A percentile compares a stretch with the other conserved stretches of the same genome.
These are phyloP conservation scores for Bemisia tabaci DNA, from an alignment of 1,140 invertebrate genomes.

Conservation along the genomic window DNA sequence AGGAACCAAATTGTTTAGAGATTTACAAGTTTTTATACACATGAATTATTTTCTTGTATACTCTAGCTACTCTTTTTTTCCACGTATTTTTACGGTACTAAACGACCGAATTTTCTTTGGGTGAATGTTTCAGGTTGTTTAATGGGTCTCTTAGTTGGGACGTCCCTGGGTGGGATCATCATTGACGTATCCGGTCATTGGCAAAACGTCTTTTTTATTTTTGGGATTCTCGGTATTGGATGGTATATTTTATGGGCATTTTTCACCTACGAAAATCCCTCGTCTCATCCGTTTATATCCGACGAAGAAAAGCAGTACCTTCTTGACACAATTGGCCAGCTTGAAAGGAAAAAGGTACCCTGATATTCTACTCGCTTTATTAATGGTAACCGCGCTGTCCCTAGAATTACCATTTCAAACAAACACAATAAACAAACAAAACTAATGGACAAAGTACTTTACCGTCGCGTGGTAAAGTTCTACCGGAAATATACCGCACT, in stretches of 20 bases:
- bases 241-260: constrained; percentile 58
- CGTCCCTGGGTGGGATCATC: constrained; percentile 31
- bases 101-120: too few species aligned
- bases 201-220: constrained; percentile 66
- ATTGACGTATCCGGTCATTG: constrained; percentile 37
- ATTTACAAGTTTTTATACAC: too few species aligned
- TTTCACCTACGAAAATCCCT: constrained; percentile 58
- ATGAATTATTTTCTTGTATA: too few species aligned
- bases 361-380: background rate
- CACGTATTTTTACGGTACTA: too few species aligned
- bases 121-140: too few species aligned
- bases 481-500: too few species aligned
- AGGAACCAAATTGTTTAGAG: too few species aligned
- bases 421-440: background rate
- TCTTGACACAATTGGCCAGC: constrained; percentile 23
- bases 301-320: constrained; percentile 61
- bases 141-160: constrained; percentile 35
- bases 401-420: background rate
- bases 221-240: constrained; percentile 53
- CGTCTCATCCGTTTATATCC: constrained; percentile 68
- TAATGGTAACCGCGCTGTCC: background rate
- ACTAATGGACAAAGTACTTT: background rate
- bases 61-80: too few species aligned
- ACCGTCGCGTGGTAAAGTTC: too few species aligned
- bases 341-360: constrained; percentile 19